Base-by-base conservation (phyloP, 1,140 invertebrate species). In the Ctenoplectra terminalis region DNA sequence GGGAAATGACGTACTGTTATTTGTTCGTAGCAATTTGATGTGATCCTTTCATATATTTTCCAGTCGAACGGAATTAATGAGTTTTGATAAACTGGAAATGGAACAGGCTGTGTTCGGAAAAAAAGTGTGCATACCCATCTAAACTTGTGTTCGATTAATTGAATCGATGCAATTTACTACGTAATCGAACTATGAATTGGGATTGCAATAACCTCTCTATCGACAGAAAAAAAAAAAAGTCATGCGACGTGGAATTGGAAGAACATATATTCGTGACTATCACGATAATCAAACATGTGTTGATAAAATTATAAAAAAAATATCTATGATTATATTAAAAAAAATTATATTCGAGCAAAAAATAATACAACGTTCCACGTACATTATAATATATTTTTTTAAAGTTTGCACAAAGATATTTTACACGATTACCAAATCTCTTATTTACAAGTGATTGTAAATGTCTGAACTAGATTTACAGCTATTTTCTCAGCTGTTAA, bases 1-100 rank as follows among this genome's bases (percentile, higher is more conserved):
- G 66, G 34, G 29, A 69, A 69, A 69, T 56, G 52, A 72, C 26
- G 52, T 29, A 29, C 9, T 29, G 34, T 56, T 43, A 72, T 72
- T 72, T 54, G 26, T 5, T 26, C n/a, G n/a, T 13, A 52, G 31
- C 40, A 4, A 48, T 11, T n/a, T 9, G 26, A 48, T 3, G n/a
- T 5, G 6, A 40, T 29, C 11, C n/a, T 6, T 5, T 56, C 20
- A 37, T 26, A n/a, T n/a, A 26, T 20, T 11, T 72, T 56, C 5
- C 17, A 6, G 4, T 1, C 17, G 26, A 69, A 50, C 29, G 31
- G 9, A 29, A 17, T 56, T 56, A 56, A 72, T 29, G 37, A 40
- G 17, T 72, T 72, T 17, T 34, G 52, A 71, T 71, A 54, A 71
- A 71, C 9, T 40, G 15, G 29, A 37, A 37, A 71, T 56, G 40